Base-by-base conservation (phyloP, 1,140 invertebrate species). In the Trissolcus basalis region DNA sequence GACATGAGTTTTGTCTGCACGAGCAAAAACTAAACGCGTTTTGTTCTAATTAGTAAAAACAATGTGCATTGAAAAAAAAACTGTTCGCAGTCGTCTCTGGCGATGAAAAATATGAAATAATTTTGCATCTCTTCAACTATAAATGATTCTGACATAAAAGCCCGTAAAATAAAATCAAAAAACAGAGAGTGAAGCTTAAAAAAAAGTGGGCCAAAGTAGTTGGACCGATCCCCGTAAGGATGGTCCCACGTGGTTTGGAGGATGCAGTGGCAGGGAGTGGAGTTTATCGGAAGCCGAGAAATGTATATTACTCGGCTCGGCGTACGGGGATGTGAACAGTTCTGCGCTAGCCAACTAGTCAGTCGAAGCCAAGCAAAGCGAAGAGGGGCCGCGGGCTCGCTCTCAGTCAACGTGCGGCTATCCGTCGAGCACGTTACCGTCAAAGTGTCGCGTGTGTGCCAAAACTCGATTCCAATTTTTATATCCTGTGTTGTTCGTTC, bases 271-370 rank as follows among this genome's bases (percentile, higher is more conserved):
- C 53, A 50, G 59, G 50, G 60, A n/a, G 43, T 10, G 10, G 50
- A 32, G 43, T 47, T 64, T 64, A 64, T 64, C 61, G 54, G 13
- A 7, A 35, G 19, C 45, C 13, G 44, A 14, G 51, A 65, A 64
- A 65, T 67, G 67, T 61, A 70, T 61, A 70, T 61, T 70, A 70
- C 51, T 55, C 49, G 14, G 50, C 15, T 48, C 19, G 47, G 19
- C 19, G 49, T 27, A 41, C 58, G 58, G 50, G 7, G 59, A 61
- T 16, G 43, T 44, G 58, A 70, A 44, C 67, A 70, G 67, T 70
- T 70, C 58, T 70, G 67, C 67, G 67, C 67, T 56, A 55, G 67
- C 67, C 58, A 53, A 68, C 54, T 68, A 68, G 64, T 68, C 64
- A 59, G 64, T 45, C 54, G 64, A 68, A 67, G 51, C 45, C 41